Evolutionary conservation across 2,113 vertebrate species (phyloP), one percentile per base, ranked within the genome.

Genomic region (Stictonetta naevosa): DNA sequence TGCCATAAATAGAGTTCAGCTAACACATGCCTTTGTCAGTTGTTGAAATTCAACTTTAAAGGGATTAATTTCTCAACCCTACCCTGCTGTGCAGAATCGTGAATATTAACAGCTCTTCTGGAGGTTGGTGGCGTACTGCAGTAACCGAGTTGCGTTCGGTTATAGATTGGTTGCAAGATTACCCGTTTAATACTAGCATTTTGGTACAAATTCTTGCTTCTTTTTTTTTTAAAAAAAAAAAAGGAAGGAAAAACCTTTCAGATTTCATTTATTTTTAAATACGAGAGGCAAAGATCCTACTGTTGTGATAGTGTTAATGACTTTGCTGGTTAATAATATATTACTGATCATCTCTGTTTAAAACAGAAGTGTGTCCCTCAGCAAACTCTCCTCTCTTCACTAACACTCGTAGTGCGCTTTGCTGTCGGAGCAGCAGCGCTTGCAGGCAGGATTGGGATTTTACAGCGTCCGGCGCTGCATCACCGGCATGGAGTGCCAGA

Each of bases 41-140:
- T 96, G 93, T 88, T 93, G 91, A 97, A 96, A 95, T 96, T 95
- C 91, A 93, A 94, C 93, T 96, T 96, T 95, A 94, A 96, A 97
- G 93, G 91, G 93, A 95, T 97, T 96, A 96, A 96, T 96, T 95
- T 95, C 90, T 95, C 81, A 95, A 50, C 68, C 34, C 77, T 95
- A n/a, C 25, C 81, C 88, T 55, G 77, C 92, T 91, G 75, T 89
- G 88, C 92, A 89, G 81, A 77, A 63, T 82, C 74, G 77, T 83
- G 88, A 83, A 63, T 80, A 71, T 93, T 80, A 93, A 33, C 74
- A 91, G 68, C 67, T 92, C 93, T 79, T 56, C 81, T 85, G 87
- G 83, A 85, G 71, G 53, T 53, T 88, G 25, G 33, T 53, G 74
- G 38, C 40, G 55, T 77, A 33, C 38, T 83, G 55, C 44, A 67